Percentiles rank a stretch among this genome's conserved stretches.
These are phyloP conservation scores for Leptarthrus brevirostris DNA, from an alignment of 2,888 invertebrate species.

Conservation along the genomic window DNA sequence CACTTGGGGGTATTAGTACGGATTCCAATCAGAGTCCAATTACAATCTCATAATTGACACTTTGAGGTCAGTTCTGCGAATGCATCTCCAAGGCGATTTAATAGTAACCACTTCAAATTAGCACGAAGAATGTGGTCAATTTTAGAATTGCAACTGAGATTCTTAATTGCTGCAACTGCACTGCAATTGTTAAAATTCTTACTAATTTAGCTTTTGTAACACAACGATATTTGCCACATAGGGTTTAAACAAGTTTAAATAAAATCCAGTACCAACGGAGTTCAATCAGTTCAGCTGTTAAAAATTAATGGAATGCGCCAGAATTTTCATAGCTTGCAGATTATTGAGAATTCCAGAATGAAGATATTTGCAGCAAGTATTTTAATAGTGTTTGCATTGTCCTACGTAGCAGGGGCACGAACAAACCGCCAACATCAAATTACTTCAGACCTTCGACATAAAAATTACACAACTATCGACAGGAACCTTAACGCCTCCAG, in stretches of 20 bases:
- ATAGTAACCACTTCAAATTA: neutral
- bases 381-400: constrained; percentile 22
- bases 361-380: constrained; percentile 28
- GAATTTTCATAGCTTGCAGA: constrained; percentile 20
- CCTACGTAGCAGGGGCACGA: neutral
- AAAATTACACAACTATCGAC: constrained; percentile 9
- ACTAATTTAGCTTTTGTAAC: constrained; percentile 19
- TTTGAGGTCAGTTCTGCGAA: constrained; percentile 14
- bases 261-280: neutral
- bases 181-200: constrained; percentile 6
- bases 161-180: constrained; percentile 24
- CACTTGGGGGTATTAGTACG: no score
- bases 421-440: constrained; percentile 6
- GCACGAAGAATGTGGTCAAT: neutral
- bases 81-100: constrained; percentile 20
- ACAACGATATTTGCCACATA: no score
- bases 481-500: constrained; percentile 6
- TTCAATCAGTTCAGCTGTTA: neutral
- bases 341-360: constrained; percentile 38
- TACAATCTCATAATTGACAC: constrained; percentile 25
- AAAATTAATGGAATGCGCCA: constrained; percentile 37
- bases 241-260: no score
- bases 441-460: neutral
- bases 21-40: constrained; percentile 35
- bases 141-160: constrained; percentile 9